A percentile compares a stretch with the other conserved stretches of the same genome.
These are phyloP conservation scores for Meteorus cinctellus DNA, from an alignment of 2,888 invertebrate species.

Conservation along the genomic window DNA sequence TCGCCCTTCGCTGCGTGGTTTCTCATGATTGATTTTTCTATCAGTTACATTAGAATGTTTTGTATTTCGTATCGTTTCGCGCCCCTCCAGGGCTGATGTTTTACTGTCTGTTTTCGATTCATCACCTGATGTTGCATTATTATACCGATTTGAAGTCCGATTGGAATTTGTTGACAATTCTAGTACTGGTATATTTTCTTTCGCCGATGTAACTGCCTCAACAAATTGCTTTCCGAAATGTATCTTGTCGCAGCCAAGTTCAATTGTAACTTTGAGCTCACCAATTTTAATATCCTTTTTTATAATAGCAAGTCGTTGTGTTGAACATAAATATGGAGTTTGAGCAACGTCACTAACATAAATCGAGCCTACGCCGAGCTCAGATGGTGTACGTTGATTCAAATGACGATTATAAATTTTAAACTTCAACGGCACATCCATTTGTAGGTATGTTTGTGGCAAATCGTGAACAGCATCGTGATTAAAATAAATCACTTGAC, in stretches of 20 bases:
- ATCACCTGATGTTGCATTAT: constrained; percentile 58
- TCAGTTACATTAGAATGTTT: constrained; percentile 50
- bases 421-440: constrained; percentile 70
- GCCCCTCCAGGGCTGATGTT: constrained; percentile 50
- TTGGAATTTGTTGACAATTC: constrained; percentile 50
- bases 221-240: constrained; percentile 75
- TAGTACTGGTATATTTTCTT: constrained; percentile 65
- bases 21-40: constrained; percentile 41
- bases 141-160: constrained; percentile 50
- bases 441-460: constrained; percentile 64
- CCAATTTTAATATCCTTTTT: constrained; percentile 74
- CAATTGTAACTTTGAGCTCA: constrained; percentile 72
- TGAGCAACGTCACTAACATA: constrained; percentile 68
- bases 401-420: constrained; percentile 73
- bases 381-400: constrained; percentile 72
- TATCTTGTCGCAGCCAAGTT: constrained; percentile 74
- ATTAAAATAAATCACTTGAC: constrained; percentile 73
- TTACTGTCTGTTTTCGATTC: constrained; percentile 59
- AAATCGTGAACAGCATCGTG: constrained; percentile 73
- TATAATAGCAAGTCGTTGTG: constrained; percentile 70
- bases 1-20: constrained; percentile 51
- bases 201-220: constrained; percentile 62
- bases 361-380: constrained; percentile 73
- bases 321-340: constrained; percentile 67
- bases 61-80: constrained; percentile 50